Evolutionary conservation across 2,113 vertebrate genomes (phyloP).

Genomic region (Gobius niger): DNA sequence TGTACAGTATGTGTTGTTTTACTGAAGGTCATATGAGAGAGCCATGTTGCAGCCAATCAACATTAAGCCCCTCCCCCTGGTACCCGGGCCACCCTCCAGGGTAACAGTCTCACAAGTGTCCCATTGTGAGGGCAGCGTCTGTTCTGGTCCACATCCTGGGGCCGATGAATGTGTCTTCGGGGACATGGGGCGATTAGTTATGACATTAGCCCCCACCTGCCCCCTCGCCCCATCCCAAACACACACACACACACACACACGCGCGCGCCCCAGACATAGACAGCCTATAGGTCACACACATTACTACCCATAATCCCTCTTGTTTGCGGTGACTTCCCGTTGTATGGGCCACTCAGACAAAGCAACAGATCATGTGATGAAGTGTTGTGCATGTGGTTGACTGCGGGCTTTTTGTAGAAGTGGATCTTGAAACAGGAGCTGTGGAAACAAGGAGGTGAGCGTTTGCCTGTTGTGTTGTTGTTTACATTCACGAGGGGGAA

Average conservation of each 20-base stretch:
- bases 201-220: constrained; percentile 54
- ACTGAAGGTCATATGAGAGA: constrained; percentile 12
- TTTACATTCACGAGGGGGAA: constrained; percentile 5
- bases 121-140: constrained; percentile 64
- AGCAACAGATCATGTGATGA: constrained; percentile 65
- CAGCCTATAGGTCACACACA: constrained; percentile 20
- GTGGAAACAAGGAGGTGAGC: constrained; percentile 22
- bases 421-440: neutral
- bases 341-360: constrained; percentile 58
- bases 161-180: constrained; percentile 39
- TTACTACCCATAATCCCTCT: constrained; percentile 67
- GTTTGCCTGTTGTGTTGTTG: constrained; percentile 16
- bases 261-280: constrained; percentile 21
- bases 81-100: constrained; percentile 44
- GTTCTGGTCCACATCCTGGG: constrained; percentile 33
- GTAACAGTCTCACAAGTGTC: constrained; percentile 68
- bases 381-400: constrained; percentile 28
- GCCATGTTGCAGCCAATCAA: constrained; percentile 29
- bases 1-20: neutral
- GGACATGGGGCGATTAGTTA: constrained; percentile 63
- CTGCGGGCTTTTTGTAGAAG: constrained; percentile 20
- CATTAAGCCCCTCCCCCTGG: constrained; percentile 14
- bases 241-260: constrained; percentile 31
- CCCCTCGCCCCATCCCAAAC: constrained; percentile 7
- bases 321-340: constrained; percentile 69